Evolutionary conservation across 2,888 invertebrate genomes (phyloP), one percentile per base, ranked within the genome.

Genomic region (Nephrotoma appendiculata): DNA sequence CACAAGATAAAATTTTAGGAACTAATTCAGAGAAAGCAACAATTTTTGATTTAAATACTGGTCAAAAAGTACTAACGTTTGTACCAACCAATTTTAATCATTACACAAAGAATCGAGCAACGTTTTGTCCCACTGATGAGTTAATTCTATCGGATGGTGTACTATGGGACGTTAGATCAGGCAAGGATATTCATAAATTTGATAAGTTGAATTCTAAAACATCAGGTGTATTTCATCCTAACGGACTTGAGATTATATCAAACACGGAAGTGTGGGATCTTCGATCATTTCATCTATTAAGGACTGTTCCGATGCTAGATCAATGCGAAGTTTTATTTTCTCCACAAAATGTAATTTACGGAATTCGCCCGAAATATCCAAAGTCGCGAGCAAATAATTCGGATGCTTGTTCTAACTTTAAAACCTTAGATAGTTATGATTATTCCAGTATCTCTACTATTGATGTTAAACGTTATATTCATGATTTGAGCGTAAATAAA

Each of bases 221-320:
- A 87, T 98, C 97, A 90, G 99, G 99, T 0, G 96, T 98, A 6
- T 99, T 99, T 90, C 98, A 99, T 93, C 98, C 98, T 0, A 98
- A 97, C 90, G 98, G 98, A 0, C 92, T 98, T 88, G 98, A 95
- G 94, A 95, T 98, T 71, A 97, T 99, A 89, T 98, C 99, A 87
- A 99, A 99, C 90, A 98, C 98, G 0, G 99, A 99, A 94, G 98
- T 99, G 86, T 99, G 99, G 99, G 99, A 99, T 91, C 92, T 99
- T 42, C 93, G 99, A 89, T 98, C 98, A 83, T 99, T 98, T 91
- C 97, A 98, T 90, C 92, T 99, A 83, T 92, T 99, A 48, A 95
- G 98, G 90, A 99, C 99, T 0, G 98, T 99, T 86, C 97, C 98
- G 0, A 95, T 96, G 0, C 92, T 99, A 88, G 98, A 99, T 90